Evolutionary conservation across 2,113 vertebrate species (phyloP).

Genomic region (Nerophis lumbriciformis): DNA sequence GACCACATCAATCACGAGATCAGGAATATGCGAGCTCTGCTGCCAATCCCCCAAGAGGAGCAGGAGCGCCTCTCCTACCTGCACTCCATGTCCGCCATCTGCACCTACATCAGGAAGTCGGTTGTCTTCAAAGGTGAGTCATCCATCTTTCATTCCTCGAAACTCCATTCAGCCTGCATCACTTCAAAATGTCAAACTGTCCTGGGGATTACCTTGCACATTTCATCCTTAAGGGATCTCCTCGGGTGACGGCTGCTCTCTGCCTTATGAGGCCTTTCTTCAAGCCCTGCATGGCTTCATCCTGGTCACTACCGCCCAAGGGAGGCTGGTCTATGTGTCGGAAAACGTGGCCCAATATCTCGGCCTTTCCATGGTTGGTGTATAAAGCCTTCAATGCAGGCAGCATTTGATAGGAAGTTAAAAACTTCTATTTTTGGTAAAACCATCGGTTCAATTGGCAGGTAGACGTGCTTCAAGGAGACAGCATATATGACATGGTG

Average conservation of each 20-base stretch:
- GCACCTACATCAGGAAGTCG: conserved; percentile 72
- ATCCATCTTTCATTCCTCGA: background rate
- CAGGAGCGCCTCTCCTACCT: conserved; percentile 83
- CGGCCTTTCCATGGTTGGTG: conserved; percentile 77
- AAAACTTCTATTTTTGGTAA: background rate
- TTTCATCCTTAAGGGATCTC: conserved; percentile 34
- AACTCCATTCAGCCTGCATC: background rate
- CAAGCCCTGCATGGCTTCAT: conserved; percentile 77
- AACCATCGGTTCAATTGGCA: conserved; percentile 16
- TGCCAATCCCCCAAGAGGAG: conserved; percentile 71
- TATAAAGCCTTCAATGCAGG: background rate
- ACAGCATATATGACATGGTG: conserved; percentile 65
- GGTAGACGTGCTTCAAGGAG: conserved; percentile 70
- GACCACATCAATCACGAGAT: conserved; percentile 84
- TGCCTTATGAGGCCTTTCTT: conserved; percentile 65
- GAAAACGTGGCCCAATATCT: conserved; percentile 79
- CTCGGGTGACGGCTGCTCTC: conserved; percentile 8
- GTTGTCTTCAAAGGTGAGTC: conserved; percentile 59
- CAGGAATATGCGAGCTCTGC: conserved; percentile 72
- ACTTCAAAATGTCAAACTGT: conserved; percentile 6
- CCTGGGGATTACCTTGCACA: conserved; percentile 13
- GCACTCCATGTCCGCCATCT: conserved; percentile 82
- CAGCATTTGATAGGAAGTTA: background rate
- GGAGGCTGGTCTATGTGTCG: conserved; percentile 77
- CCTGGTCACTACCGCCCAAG: conserved; percentile 61